Evolutionary conservation across 1,140 invertebrate genomes (phyloP).

Genomic region (Sminthurinus signatus): DNA sequence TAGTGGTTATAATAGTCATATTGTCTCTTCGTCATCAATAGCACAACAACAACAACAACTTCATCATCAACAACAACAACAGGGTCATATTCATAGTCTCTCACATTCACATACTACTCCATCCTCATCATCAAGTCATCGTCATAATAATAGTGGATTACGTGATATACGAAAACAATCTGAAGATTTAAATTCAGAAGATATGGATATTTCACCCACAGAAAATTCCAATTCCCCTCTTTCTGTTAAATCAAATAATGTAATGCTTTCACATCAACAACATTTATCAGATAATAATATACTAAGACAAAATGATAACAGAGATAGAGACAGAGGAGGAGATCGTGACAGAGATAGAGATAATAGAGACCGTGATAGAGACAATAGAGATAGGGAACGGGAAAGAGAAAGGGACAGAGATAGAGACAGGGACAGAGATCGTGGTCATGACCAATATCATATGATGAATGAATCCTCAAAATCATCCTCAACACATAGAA

Average conservation of each 20-base stretch:
- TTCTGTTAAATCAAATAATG: conserved; percentile 12
- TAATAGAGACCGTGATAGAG: not conserved
- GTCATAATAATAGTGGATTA: conserved; percentile 11
- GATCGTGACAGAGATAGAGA: conserved; percentile 6
- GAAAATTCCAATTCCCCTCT: conserved; percentile 32
- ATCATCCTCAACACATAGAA: not conserved
- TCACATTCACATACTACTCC: not conserved
- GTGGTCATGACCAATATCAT: not conserved
- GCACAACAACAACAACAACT: too few species aligned
- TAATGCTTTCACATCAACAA: conserved; percentile 13
- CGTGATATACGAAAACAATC: conserved; percentile 36
- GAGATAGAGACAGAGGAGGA: not conserved
- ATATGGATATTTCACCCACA: conserved; percentile 41
- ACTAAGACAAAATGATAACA: too few species aligned
- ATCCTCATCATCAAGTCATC: not conserved
- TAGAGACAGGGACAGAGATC: conserved; percentile 30
- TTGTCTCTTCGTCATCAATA: conserved; percentile 4
- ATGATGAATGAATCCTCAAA: not conserved
- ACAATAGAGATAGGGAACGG: conserved; percentile 2
- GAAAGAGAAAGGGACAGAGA: conserved; percentile 32
- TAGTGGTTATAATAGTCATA: conserved; percentile 18
- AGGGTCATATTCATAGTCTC: conserved; percentile 14
- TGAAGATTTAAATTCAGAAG: conserved; percentile 36
- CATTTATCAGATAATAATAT: not conserved
- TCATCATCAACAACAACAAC: too few species aligned